Evolutionary conservation across 2,113 vertebrate genomes (phyloP).

Genomic region (Ctenomys sociabilis): DNA sequence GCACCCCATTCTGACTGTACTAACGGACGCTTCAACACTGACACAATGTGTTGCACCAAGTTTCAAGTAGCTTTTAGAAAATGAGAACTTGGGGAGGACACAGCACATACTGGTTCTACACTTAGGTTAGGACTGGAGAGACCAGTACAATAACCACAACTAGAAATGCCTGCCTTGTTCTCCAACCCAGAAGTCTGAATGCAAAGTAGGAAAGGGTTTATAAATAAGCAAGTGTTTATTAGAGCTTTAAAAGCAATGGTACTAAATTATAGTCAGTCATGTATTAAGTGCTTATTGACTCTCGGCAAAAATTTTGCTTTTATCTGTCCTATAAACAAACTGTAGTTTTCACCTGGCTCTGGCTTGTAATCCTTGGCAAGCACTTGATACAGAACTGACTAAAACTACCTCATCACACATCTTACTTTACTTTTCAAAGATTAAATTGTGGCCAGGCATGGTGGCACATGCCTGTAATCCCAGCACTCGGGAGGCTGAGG

Average conservation of each 20-base stretch:
- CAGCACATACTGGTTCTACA: not conserved
- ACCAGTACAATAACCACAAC: not conserved
- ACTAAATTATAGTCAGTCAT: not conserved
- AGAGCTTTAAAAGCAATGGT: not conserved
- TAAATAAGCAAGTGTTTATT: not conserved
- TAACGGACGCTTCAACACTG: not conserved
- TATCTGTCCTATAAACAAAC: not conserved
- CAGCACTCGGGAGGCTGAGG: no score
- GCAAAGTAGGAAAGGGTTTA: not conserved
- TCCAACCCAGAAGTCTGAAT: not conserved
- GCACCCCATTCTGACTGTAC: not conserved
- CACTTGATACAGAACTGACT: not conserved
- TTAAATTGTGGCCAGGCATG: not conserved
- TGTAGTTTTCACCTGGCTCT: not conserved
- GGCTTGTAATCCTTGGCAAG: not conserved
- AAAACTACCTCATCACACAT: not conserved
- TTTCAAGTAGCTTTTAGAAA: not conserved
- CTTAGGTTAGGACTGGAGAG: not conserved
- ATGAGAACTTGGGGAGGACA: not conserved
- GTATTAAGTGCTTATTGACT: not conserved
- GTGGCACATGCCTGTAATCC: no score
- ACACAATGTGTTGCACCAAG: not conserved
- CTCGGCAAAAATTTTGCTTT: not conserved
- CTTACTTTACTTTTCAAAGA: slow-evolving; percentile 22
- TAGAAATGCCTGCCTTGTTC: not conserved